These are phyloP conservation scores for Notechis scutatus DNA, from an alignment of 2,113 vertebrate species.

Conservation along the genomic window DNA sequence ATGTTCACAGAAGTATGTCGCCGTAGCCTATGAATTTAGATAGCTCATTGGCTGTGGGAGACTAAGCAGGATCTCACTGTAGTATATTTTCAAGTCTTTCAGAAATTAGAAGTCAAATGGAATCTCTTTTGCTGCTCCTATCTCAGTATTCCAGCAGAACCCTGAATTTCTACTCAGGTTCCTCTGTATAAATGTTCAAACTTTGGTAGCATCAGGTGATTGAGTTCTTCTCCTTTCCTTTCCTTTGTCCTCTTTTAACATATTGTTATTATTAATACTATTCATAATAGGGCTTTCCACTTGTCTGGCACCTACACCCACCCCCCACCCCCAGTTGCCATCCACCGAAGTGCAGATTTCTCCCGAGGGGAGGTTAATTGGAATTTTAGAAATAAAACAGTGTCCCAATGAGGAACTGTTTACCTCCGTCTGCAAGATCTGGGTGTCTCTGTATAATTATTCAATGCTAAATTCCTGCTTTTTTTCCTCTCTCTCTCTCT, in stretches of 20 bases:
- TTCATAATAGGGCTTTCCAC: slow-evolving; percentile 64
- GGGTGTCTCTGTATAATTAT: slow-evolving; percentile 75
- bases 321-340: slow-evolving; percentile 41
- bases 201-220: slow-evolving; percentile 71
- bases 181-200: slow-evolving; percentile 69
- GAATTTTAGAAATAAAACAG: slow-evolving; percentile 74
- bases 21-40: slow-evolving; percentile 79
- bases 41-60: slow-evolving; percentile 82
- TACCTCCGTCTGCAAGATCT: slow-evolving; percentile 72
- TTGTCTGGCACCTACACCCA: slow-evolving; percentile 62
- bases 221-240: slow-evolving; percentile 65
- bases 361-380: slow-evolving; percentile 72
- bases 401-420: slow-evolving; percentile 56
- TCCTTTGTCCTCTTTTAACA: neutral
- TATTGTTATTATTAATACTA: neutral
- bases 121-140: slow-evolving; percentile 48
- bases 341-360: slow-evolving; percentile 59
- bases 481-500: no score
- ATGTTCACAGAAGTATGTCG: slow-evolving; percentile 74
- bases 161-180: slow-evolving; percentile 67
- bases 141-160: slow-evolving; percentile 56
- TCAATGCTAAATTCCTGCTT: slow-evolving; percentile 77
- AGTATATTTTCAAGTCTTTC: slow-evolving; percentile 69
- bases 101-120: slow-evolving; percentile 69
- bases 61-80: slow-evolving; percentile 68